Evolutionary conservation across 1,140 invertebrate genomes (phyloP), one percentile per base, ranked within the genome.

Genomic region (Drosophila kanapiae): DNA sequence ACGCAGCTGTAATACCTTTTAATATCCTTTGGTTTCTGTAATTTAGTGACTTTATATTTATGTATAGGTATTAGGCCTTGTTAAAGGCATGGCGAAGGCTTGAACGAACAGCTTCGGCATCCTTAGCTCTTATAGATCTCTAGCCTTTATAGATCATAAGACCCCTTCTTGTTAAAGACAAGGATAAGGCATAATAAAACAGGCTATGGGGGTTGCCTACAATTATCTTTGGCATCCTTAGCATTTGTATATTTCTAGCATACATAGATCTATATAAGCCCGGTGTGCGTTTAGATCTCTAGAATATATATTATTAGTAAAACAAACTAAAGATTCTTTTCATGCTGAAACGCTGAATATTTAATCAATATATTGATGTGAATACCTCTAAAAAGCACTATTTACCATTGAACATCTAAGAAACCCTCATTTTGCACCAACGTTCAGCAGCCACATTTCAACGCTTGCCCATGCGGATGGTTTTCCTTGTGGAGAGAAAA

Each of bases 401-500:
- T 54, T 54, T 54, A 38, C 53, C 18, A 27, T 27, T 42, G 35
- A 63, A 40, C 35, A 65, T 65, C 65, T 14, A 14, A 8, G 18
- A 23, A 45, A 31, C 37, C 18, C 42, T 14, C 4, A 16, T 35
- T 18, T 57, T 59, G 9, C 11, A 1, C 31, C 23, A 14, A 45
- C 31, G 11, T 59, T 23, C 43, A 48, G 56, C 29, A 40, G 42
- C 37, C 53, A 68, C 68, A 75, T 68, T 58, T 62, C 62, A 47
- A 53, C 16, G 35, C 49, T 60, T 74, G 69, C 51, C 62, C 67
- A 58, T 68, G 57, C 76, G 59, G 29, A 69, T 54, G 47, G n/a
- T 68, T 49, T 27, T 48, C 60, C 35, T 40, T 27, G n/a, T 5
- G 29, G 8, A 8, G 27, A 33, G n/a, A 29, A 23, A 27, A 56